Percentiles rank a stretch among this genome's conserved stretches.
These are phyloP conservation scores for Mesocricetus auratus DNA, from an alignment of 2,113 vertebrate genomes.

Conservation along the genomic window DNA sequence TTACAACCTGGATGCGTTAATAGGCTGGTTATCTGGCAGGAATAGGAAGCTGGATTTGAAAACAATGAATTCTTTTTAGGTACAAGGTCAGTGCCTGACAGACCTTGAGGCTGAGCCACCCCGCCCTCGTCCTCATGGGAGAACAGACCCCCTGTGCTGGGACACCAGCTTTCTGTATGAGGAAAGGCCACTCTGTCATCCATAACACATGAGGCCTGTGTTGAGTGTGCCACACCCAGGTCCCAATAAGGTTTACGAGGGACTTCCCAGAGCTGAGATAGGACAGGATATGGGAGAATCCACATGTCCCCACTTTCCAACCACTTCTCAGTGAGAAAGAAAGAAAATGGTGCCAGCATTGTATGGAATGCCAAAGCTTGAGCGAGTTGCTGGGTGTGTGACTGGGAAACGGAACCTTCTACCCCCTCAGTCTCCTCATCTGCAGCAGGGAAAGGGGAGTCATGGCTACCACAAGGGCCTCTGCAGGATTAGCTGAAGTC, in stretches of 20 bases:
- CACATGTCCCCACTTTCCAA: not conserved
- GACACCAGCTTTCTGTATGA: not conserved
- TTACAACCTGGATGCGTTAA: slow-evolving; percentile 86
- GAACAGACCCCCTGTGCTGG: slow-evolving; percentile 59
- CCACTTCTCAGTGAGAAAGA: not conserved
- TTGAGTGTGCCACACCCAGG: not conserved
- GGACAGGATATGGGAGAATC: not conserved
- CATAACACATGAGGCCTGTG: accelerated
- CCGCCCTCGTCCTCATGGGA: slow-evolving; percentile 62
- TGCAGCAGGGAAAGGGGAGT: not conserved
- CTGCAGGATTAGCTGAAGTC: not conserved
- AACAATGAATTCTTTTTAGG: slow-evolving; percentile 88
- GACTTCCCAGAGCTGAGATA: not conserved
- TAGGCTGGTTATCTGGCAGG: slow-evolving; percentile 88
- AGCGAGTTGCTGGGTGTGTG: not conserved
- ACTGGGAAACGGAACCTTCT: not conserved
- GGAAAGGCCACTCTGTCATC: not conserved
- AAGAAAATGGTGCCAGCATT: not conserved
- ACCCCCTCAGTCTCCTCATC: not conserved
- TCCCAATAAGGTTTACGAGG: not conserved
- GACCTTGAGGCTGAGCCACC: slow-evolving; percentile 81
- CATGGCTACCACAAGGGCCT: not conserved
- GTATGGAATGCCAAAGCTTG: accelerated
- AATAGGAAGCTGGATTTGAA: slow-evolving; percentile 88
- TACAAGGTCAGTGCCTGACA: slow-evolving; percentile 86